Evolutionary conservation across 1,140 invertebrate genomes (phyloP).

Genomic region (Mamestra configurata): DNA sequence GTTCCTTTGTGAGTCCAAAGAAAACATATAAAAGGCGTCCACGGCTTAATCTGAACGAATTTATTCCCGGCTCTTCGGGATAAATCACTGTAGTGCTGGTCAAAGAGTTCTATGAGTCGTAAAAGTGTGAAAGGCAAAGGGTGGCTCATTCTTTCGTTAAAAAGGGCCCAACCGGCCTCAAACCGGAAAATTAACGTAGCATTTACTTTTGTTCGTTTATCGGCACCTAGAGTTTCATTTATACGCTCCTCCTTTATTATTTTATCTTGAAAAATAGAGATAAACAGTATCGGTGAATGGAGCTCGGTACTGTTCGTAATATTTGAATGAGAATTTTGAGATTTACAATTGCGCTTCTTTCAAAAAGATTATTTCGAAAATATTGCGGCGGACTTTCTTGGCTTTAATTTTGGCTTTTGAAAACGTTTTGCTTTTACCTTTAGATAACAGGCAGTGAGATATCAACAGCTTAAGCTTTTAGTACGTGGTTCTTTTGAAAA

Average conservation of each 20-base stretch:
- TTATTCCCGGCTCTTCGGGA: conserved; percentile 50
- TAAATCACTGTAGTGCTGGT: conserved; percentile 56
- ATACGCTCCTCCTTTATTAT: conserved; percentile 52
- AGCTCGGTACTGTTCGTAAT: conserved; percentile 12
- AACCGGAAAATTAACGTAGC: conserved; percentile 58
- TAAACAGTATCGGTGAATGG: conserved; percentile 47
- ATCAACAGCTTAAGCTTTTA: no score
- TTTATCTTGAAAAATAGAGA: conserved; percentile 54
- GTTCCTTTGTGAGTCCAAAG: conserved; percentile 40
- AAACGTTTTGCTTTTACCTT: conserved; percentile 2
- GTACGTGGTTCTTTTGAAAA: no score
- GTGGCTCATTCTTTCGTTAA: conserved; percentile 44
- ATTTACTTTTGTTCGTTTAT: conserved; percentile 56
- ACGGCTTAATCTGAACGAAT: conserved; percentile 52
- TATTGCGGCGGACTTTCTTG: conserved; percentile 8
- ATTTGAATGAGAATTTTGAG: conserved; percentile 39
- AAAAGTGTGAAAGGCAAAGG: conserved; percentile 56
- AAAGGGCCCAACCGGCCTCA: conserved; percentile 49
- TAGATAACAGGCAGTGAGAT: not conserved
- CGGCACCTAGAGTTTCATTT: conserved; percentile 52
- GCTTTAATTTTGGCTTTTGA: conserved; percentile 25
- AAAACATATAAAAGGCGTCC: conserved; percentile 49
- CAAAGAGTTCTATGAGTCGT: conserved; percentile 57
- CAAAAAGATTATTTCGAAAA: conserved; percentile 42
- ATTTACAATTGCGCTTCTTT: conserved; percentile 39